phyloP scores from a whole-genome alignment of 2,113 vertebrate genomes.

The Nothobranchius kuhntae region DNA sequence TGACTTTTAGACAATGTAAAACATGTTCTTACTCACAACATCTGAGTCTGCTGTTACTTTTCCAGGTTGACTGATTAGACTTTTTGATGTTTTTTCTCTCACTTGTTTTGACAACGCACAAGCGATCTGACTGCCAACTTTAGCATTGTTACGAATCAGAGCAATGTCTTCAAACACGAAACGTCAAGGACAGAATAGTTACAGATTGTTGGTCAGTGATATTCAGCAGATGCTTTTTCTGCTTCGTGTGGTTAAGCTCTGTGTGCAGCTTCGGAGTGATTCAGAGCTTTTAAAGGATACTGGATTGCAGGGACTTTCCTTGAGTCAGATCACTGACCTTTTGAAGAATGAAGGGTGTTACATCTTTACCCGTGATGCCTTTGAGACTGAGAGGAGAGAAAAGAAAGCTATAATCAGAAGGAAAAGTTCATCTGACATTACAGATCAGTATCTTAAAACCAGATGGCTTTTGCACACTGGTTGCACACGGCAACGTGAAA shows the following conservation, averaged over 20 bases:
- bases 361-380: slow-evolving; percentile 82
- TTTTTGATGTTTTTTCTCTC: slow-evolving; percentile 29
- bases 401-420: neutral
- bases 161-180: slow-evolving; percentile 81
- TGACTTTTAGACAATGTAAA: neutral
- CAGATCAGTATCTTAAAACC: neutral
- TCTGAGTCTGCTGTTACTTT: slow-evolving; percentile 27
- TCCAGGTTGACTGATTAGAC: slow-evolving; percentile 17
- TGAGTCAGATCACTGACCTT: slow-evolving; percentile 81
- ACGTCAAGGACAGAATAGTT: slow-evolving; percentile 33
- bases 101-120: slow-evolving; percentile 78
- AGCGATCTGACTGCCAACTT: slow-evolving; percentile 87
- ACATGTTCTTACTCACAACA: slow-evolving; percentile 60
- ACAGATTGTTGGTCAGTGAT: neutral
- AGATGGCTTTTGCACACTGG: neutral
- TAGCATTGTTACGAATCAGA: slow-evolving; percentile 89
- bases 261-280: neutral
- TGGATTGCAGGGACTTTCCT: slow-evolving; percentile 85
- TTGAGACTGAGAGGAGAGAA: slow-evolving; percentile 67
- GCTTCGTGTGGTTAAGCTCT: slow-evolving; percentile 9
- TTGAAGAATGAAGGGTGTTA: slow-evolving; percentile 87
- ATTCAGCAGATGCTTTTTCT: neutral
- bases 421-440: neutral
- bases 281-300: slow-evolving; percentile 81
- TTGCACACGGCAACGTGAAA: too few relatives aligned